Conservation (phyloP, 1,140 invertebrate species). For the Drosophila tani region DNA sequence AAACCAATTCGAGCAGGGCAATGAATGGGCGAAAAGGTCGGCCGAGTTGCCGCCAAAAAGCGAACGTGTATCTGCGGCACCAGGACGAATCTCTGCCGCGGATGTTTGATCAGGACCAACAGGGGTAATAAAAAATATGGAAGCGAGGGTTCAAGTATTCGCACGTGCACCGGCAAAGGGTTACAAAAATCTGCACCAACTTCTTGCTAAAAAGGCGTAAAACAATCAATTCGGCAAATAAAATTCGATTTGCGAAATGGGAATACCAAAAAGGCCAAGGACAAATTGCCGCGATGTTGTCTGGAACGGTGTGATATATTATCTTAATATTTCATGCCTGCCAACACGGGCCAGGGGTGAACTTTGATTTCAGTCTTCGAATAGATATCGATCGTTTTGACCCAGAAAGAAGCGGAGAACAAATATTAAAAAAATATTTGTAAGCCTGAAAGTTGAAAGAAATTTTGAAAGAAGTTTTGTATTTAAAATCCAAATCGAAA, state of each 20-base stretch:
- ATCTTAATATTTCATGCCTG: constrained; percentile 29
- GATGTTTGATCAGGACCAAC: constrained; percentile 32
- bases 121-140: constrained; percentile 45
- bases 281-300: constrained; percentile 63
- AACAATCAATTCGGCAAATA: constrained; percentile 79
- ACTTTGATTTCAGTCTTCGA: background rate
- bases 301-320: constrained; percentile 49
- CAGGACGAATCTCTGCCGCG: constrained; percentile 73
- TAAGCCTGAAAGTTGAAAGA: background rate
- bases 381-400: constrained; percentile 14
- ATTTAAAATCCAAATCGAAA: too few species aligned
- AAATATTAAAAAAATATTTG: background rate
- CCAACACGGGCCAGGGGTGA: constrained; percentile 11
- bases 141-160: constrained; percentile 17
- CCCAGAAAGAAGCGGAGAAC: background rate
- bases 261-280: constrained; percentile 44
- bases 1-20: constrained; percentile 85
- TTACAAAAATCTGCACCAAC: constrained; percentile 67
- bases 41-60: constrained; percentile 61
- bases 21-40: constrained; percentile 84
- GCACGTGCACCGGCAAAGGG: constrained; percentile 64
- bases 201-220: constrained; percentile 76
- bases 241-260: constrained; percentile 75
- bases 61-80: constrained; percentile 64
- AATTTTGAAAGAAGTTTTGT: background rate